phyloP scores from a whole-genome alignment of 2,888 invertebrate genomes.

The Caenorhabditis sp. region DNA sequence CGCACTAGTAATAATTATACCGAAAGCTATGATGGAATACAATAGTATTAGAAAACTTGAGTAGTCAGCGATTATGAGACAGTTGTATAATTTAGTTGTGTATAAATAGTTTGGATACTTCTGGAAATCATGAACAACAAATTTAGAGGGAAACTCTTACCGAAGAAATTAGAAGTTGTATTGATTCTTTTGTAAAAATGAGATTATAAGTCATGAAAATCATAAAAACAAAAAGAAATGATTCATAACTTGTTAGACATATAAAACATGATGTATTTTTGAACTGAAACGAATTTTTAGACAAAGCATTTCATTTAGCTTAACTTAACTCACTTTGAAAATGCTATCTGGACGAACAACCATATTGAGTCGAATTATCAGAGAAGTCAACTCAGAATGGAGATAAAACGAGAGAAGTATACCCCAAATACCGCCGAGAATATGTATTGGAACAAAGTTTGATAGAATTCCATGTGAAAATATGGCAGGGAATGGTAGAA shows the following conservation, averaged over 20 bases:
- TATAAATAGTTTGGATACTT: not conserved
- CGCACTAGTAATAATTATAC: not conserved
- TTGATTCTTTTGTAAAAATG: too few species aligned
- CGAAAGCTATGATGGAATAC: not conserved
- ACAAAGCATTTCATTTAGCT: not conserved
- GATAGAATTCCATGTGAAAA: not conserved
- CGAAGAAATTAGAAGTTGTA: not conserved
- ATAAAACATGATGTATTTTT: not conserved
- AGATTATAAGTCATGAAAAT: too few species aligned
- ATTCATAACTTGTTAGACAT: not conserved
- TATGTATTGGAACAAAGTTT: not conserved
- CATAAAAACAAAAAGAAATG: too few species aligned
- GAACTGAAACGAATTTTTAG: not conserved
- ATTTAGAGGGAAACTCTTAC: not conserved
- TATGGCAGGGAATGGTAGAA: not conserved
- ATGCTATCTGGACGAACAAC: not conserved
- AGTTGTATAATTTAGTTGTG: not conserved
- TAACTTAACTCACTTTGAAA: not conserved
- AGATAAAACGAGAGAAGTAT: not conserved
- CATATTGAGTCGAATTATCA: not conserved
- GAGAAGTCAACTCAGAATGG: not conserved
- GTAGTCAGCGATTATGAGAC: not conserved
- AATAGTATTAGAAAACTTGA: not conserved
- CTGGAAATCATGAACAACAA: too few species aligned
- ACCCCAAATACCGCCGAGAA: not conserved